Conservation (phyloP, 2,888 invertebrate genomes). For the Spialia ferax region DNA sequence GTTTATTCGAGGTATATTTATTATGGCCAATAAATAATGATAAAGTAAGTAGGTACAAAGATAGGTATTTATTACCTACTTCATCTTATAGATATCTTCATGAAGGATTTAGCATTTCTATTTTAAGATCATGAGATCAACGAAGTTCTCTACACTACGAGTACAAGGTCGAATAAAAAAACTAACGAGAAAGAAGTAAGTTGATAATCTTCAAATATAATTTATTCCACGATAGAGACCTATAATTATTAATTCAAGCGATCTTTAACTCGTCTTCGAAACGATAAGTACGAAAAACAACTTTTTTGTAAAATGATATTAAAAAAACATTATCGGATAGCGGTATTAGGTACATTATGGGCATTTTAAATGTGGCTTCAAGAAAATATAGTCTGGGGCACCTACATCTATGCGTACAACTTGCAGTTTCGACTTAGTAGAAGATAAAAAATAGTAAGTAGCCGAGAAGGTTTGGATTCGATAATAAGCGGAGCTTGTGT, state of each 20-base stretch:
- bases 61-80: background rate
- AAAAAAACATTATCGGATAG: slow-evolving; percentile 14
- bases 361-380: slow-evolving; percentile 4
- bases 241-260: background rate
- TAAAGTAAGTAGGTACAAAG: background rate
- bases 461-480: too few species aligned
- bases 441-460: too few species aligned
- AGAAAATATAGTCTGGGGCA: too few species aligned
- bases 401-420: too few species aligned
- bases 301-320: background rate
- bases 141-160: background rate
- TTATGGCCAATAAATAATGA: too few species aligned
- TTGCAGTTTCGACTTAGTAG: too few species aligned
- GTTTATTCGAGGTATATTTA: too few species aligned
- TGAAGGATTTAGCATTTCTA: background rate
- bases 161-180: background rate
- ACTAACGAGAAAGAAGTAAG: slow-evolving; percentile 5
- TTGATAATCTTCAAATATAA: slow-evolving; percentile 1
- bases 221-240: background rate
- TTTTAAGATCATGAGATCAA: slow-evolving; percentile 1
- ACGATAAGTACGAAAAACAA: background rate
- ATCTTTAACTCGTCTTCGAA: background rate
- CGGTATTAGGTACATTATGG: slow-evolving; percentile 20
- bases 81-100: background rate
- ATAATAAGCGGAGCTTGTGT: too few species aligned